Evolutionary conservation across 2,888 invertebrate species (phyloP).

Genomic region (Digitonthophagus gazella): DNA sequence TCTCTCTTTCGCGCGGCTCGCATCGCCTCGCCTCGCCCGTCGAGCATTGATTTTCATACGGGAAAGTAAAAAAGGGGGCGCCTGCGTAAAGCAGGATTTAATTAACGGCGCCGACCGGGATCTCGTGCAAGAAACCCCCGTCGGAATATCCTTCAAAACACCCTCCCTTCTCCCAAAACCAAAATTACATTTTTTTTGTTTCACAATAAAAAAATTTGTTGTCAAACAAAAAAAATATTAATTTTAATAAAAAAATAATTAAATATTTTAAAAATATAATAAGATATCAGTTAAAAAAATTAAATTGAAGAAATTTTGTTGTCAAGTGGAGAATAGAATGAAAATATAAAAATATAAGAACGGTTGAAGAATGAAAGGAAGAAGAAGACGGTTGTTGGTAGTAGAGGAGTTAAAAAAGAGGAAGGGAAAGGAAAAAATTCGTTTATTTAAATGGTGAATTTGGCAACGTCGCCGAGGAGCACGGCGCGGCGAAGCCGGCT

Average conservation of each 20-base stretch:
- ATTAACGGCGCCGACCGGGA: conserved; percentile 22
- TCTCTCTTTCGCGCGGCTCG: neutral
- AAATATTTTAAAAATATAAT: too few species aligned
- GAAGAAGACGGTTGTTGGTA: conserved; percentile 28
- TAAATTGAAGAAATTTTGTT: neutral
- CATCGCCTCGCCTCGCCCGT: conserved; percentile 23
- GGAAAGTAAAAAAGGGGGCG: conserved; percentile 34
- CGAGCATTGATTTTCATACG: conserved; percentile 37
- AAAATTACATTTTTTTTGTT: too few species aligned
- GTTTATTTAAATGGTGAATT: conserved; percentile 30
- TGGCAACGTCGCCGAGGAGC: conserved; percentile 34
- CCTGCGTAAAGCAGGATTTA: conserved; percentile 29
- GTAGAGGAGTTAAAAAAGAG: too few species aligned
- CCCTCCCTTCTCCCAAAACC: neutral
- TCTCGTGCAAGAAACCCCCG: neutral
- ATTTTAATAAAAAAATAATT: too few species aligned
- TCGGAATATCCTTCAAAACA: too few species aligned
- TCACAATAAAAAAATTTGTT: too few species aligned
- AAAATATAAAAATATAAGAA: conserved; percentile 11
- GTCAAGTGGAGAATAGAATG: too few species aligned
- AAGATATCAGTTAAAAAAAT: too few species aligned
- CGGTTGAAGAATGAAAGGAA: conserved; percentile 28
- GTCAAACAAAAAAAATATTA: too few species aligned
- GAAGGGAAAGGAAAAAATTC: conserved; percentile 25
- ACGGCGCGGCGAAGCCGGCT: conserved; percentile 29